Conservation (phyloP, 2,888 invertebrate species). For the Caenorhabditis afra region DNA sequence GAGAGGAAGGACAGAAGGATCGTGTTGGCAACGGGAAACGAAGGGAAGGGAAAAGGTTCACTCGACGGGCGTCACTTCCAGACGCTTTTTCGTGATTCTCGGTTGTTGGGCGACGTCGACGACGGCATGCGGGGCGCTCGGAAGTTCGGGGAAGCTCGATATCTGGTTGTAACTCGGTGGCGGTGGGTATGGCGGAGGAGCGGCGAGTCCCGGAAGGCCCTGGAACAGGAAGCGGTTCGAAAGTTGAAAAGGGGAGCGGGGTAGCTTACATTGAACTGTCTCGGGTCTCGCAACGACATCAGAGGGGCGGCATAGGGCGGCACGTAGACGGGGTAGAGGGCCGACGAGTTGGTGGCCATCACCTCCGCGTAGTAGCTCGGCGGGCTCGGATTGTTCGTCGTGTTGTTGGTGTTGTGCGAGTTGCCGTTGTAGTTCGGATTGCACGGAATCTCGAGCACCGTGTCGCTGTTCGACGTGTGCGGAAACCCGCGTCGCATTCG, state of each 20-base stretch:
- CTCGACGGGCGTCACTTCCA: slow-evolving; percentile 63
- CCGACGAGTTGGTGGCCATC: slow-evolving; percentile 57
- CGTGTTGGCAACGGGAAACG: neutral
- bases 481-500: slow-evolving; percentile 39
- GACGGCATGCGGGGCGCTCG: slow-evolving; percentile 48
- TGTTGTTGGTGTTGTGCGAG: neutral
- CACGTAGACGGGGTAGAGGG: slow-evolving; percentile 65
- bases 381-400: slow-evolving; percentile 23
- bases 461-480: slow-evolving; percentile 26
- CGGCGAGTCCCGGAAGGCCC: slow-evolving; percentile 66
- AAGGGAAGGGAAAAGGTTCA: neutral
- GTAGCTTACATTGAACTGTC: slow-evolving; percentile 57
- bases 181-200: slow-evolving; percentile 68
- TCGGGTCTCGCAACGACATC: slow-evolving; percentile 63
- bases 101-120: slow-evolving; percentile 54
- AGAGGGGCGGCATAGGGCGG: slow-evolving; percentile 63
- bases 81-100: slow-evolving; percentile 43
- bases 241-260: no score
- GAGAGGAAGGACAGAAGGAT: neutral
- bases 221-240: slow-evolving; percentile 22
- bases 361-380: slow-evolving; percentile 64
- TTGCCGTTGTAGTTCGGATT: slow-evolving; percentile 14
- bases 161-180: slow-evolving; percentile 68
- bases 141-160: slow-evolving; percentile 61
- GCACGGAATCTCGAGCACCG: slow-evolving; percentile 33